These are phyloP conservation scores for Siphlonurus alternatus DNA, from an alignment of 2,888 invertebrate species.

Conservation along the genomic window DNA sequence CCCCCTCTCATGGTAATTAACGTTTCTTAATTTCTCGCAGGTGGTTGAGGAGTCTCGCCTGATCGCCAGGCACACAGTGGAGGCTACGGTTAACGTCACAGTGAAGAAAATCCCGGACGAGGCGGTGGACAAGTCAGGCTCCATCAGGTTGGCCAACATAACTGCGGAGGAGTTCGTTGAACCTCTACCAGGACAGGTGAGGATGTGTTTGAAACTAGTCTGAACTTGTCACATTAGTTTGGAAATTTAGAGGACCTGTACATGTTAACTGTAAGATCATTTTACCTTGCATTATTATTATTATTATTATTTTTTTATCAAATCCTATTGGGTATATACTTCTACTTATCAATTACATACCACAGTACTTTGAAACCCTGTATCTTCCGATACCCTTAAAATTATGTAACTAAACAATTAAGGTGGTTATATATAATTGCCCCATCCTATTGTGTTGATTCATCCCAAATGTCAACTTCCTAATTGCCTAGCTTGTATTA, in stretches of 20 bases:
- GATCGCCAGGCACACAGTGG: conserved; percentile 49
- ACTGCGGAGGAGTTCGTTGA: conserved; percentile 72
- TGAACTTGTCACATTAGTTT: not conserved
- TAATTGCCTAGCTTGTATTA: no score
- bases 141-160: conserved; percentile 64
- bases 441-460: no score
- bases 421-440: no score
- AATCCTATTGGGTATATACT: no score
- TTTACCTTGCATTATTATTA: no score
- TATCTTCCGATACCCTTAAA: no score
- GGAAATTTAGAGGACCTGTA: not conserved
- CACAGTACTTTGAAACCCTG: no score
- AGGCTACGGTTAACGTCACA: conserved; percentile 71
- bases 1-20: not conserved
- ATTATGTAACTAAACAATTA: no score
- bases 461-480: no score
- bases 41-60: conserved; percentile 48
- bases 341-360: no score
- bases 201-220: not conserved
- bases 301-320: no score
- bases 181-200: conserved; percentile 6
- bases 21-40: conserved; percentile 18
- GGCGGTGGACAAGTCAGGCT: conserved; percentile 84
- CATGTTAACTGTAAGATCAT: not conserved
- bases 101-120: conserved; percentile 79